These are phyloP conservation scores for Salvelinus alpinus DNA, from an alignment of 2,113 vertebrate genomes.

Conservation along the genomic window DNA sequence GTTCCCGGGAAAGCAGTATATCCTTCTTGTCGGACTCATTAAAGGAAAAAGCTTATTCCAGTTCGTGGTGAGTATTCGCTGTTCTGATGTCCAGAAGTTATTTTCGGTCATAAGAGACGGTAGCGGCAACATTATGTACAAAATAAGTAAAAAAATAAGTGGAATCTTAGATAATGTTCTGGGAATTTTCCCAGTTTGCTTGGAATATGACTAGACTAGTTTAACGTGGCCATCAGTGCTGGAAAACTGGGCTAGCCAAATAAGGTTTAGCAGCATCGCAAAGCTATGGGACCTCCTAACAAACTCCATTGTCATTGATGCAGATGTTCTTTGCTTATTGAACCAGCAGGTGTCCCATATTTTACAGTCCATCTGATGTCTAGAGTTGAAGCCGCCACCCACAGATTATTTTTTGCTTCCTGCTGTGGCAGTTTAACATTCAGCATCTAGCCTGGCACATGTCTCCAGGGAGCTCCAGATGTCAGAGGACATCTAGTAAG, in stretches of 20 bases:
- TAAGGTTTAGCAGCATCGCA: constrained; percentile 39
- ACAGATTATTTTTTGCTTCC: background rate
- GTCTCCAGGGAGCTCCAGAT: constrained; percentile 40
- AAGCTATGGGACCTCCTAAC: constrained; percentile 27
- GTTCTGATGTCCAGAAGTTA: too few relatives aligned
- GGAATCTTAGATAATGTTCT: too few relatives aligned
- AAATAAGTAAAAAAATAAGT: too few relatives aligned
- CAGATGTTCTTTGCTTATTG: background rate
- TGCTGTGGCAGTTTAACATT: background rate
- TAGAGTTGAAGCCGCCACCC: constrained; percentile 24
- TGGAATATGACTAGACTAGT: constrained; percentile 7
- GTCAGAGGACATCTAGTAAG: constrained; percentile 48
- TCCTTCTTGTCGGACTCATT: too few relatives aligned
- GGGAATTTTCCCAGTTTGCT: too few relatives aligned
- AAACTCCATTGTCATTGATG: background rate
- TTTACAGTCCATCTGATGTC: background rate
- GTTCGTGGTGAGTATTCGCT: too few relatives aligned
- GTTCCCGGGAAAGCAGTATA: too few relatives aligned
- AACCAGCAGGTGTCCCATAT: background rate
- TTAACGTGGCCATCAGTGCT: constrained; percentile 46
- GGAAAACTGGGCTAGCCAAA: constrained; percentile 29
- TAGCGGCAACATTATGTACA: too few relatives aligned
- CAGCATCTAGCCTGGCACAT: constrained; percentile 14
- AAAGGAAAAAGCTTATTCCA: too few relatives aligned
- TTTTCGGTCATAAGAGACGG: too few relatives aligned